phyloP scores from a whole-genome alignment of 1,140 invertebrate genomes.

The Oncopeltus fasciatus region DNA sequence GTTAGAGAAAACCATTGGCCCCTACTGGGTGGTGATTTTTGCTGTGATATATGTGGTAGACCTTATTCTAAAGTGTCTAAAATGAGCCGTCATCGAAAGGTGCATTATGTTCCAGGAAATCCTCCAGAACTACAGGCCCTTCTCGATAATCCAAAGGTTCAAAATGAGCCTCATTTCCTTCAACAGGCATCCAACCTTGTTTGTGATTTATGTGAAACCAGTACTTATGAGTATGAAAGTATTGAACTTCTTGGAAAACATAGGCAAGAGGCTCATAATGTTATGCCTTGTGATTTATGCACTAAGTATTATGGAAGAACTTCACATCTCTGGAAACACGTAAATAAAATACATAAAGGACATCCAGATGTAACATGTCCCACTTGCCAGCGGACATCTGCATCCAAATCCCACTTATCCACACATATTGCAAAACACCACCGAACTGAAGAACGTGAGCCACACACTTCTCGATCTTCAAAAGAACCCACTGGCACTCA shows the following conservation, averaged over 20 bases:
- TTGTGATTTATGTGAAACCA: slow-evolving; percentile 27
- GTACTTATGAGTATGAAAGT: slow-evolving; percentile 31
- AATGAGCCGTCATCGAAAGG: slow-evolving; percentile 37
- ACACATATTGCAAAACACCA: slow-evolving; percentile 44
- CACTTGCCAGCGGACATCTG: slow-evolving; percentile 41
- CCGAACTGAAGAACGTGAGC: slow-evolving; percentile 20
- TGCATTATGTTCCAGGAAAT: slow-evolving; percentile 28
- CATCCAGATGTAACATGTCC: slow-evolving; percentile 44
- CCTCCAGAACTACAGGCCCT: slow-evolving; percentile 17
- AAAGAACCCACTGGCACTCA: slow-evolving; percentile 18
- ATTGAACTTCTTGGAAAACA: slow-evolving; percentile 40
- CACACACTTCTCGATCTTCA: not conserved
- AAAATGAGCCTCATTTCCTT: slow-evolving; percentile 3
- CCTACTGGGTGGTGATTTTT: slow-evolving; percentile 35
- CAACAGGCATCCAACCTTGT: not conserved
- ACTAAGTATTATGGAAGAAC: slow-evolving; percentile 45
- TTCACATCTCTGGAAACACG: slow-evolving; percentile 48
- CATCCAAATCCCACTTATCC: slow-evolving; percentile 40
- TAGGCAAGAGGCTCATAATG: slow-evolving; percentile 35
- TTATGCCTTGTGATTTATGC: slow-evolving; percentile 46
- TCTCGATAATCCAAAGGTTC: slow-evolving; percentile 12
- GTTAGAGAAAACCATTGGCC: slow-evolving; percentile 36
- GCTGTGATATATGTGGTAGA: slow-evolving; percentile 39
- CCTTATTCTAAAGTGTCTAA: slow-evolving; percentile 40
- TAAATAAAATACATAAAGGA: slow-evolving; percentile 43